phyloP scores from a whole-genome alignment of 2,888 invertebrate genomes.

The Leucophora obtusa region DNA sequence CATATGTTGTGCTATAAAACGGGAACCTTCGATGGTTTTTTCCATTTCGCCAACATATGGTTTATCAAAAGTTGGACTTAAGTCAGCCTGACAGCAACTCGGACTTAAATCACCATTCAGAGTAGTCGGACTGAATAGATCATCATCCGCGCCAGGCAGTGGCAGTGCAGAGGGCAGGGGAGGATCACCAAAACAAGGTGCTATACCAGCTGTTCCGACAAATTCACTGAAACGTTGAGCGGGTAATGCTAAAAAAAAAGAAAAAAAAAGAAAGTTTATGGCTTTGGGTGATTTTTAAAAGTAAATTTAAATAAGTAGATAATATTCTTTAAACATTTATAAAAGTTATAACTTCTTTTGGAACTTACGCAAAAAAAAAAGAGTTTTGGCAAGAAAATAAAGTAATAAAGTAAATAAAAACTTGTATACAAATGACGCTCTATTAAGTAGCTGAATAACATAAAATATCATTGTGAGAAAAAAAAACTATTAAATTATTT shows the following conservation, averaged over 20 bases:
- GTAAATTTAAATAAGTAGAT: too few species aligned
- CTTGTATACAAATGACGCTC: background rate
- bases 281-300: too few species aligned
- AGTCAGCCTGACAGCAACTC: slow-evolving; percentile 80
- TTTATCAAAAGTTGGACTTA: slow-evolving; percentile 90
- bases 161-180: slow-evolving; percentile 84
- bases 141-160: slow-evolving; percentile 88
- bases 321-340: too few species aligned
- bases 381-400: too few species aligned
- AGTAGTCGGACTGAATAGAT: slow-evolving; percentile 88
- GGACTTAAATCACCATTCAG: slow-evolving; percentile 81
- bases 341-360: too few species aligned
- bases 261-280: too few species aligned
- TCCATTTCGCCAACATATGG: slow-evolving; percentile 91
- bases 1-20: slow-evolving; percentile 96
- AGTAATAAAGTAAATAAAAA: too few species aligned
- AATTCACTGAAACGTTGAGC: slow-evolving; percentile 82
- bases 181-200: slow-evolving; percentile 83
- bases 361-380: too few species aligned
- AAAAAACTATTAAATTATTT: too few species aligned
- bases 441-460: background rate
- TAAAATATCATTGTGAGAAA: background rate
- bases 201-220: slow-evolving; percentile 83
- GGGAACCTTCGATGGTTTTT: slow-evolving; percentile 93
- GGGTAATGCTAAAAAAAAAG: slow-evolving; percentile 77